Percentiles rank a stretch among this genome's conserved stretches.
phyloP scores from a whole-genome alignment of 2,888 invertebrate species.

The Tanaodytes sp. region DNA sequence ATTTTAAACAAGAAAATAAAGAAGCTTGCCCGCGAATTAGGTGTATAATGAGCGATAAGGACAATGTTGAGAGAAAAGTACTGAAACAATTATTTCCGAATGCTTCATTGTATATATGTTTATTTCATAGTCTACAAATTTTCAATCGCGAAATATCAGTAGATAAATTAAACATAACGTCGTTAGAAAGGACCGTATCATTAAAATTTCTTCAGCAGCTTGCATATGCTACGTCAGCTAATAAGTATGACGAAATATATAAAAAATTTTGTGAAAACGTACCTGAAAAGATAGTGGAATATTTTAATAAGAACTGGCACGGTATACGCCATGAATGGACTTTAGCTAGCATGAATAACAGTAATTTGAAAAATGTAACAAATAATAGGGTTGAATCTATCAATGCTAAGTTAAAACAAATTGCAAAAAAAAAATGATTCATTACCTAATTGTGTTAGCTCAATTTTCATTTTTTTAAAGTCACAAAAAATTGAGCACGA shows the following conservation, averaged over 20 bases:
- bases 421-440: slow-evolving; percentile 3
- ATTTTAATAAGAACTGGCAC: slow-evolving; percentile 29
- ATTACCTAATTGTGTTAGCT: slow-evolving; percentile 1
- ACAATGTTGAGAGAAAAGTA: slow-evolving; percentile 3
- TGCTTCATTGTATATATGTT: slow-evolving; percentile 8
- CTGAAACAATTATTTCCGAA: slow-evolving; percentile 8
- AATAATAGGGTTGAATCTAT: slow-evolving; percentile 27
- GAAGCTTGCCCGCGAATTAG: slow-evolving; percentile 6
- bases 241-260: not conserved
- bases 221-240: not conserved
- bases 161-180: not conserved
- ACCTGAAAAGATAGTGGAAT: slow-evolving; percentile 2
- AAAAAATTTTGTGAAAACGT: not conserved
- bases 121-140: slow-evolving; percentile 15
- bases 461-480: slow-evolving; percentile 17
- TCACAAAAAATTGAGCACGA: slow-evolving; percentile 20
- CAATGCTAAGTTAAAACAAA: slow-evolving; percentile 28
- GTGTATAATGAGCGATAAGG: slow-evolving; percentile 24
- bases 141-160: slow-evolving; percentile 11
- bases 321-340: slow-evolving; percentile 13
- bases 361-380: slow-evolving; percentile 12
- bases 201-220: not conserved
- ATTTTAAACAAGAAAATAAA: slow-evolving; percentile 2
- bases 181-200: not conserved
- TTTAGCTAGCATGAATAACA: not conserved